A percentile compares a stretch with the other conserved stretches of the same genome.
phyloP scores from a whole-genome alignment of 2,797 vertebrate species.

The Coranthus polyacanthus region DNA sequence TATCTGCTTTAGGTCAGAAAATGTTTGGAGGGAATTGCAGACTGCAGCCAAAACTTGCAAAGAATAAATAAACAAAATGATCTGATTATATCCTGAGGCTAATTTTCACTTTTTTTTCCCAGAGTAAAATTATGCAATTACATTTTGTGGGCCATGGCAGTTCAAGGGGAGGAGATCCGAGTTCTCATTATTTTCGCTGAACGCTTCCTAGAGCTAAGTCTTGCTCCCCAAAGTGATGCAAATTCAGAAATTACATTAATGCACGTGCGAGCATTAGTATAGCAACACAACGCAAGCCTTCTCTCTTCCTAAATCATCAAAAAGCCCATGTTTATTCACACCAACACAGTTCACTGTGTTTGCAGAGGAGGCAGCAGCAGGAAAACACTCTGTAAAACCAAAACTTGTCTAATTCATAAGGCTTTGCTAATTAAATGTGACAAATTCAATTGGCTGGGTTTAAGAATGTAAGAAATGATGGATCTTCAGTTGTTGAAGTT shows the following conservation, averaged over 20 bases:
- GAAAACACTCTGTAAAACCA: neutral
- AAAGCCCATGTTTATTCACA: neutral
- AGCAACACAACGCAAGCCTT: neutral
- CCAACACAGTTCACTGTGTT: conserved; percentile 1
- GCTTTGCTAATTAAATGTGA: neutral
- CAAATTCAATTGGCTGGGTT: neutral
- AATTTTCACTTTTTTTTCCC: too few species aligned
- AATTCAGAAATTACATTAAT: neutral
- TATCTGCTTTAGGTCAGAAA: neutral
- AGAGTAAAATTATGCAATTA: too few species aligned
- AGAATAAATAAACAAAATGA: neutral
- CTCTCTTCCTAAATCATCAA: neutral
- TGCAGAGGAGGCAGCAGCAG: neutral
- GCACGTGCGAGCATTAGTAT: neutral
- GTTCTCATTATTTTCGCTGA: too few species aligned
- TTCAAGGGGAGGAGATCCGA: too few species aligned
- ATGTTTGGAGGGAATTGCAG: conserved; percentile 4
- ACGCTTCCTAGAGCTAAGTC: too few species aligned
- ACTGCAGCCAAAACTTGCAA: conserved; percentile 7
- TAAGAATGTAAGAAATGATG: too few species aligned
- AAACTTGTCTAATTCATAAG: neutral
- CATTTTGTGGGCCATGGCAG: too few species aligned
- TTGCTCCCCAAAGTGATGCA: neutral
- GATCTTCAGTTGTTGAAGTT: too few species aligned
- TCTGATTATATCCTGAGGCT: neutral